Conservation (phyloP, 2,113 vertebrate genomes). For the Lutjanus erythropterus region DNA sequence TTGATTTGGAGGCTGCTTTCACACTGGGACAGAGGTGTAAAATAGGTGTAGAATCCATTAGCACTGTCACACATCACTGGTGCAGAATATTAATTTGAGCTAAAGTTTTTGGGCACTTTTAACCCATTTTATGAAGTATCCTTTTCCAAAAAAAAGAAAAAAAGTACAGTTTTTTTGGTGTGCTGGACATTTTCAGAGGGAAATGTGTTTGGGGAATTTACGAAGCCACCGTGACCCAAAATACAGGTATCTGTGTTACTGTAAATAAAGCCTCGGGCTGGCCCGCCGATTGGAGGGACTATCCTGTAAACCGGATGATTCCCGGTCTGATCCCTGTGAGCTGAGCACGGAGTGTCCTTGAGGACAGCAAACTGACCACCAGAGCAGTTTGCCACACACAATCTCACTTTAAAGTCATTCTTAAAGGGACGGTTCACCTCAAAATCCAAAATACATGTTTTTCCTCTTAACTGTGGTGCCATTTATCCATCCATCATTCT, state of each 20-base stretch:
- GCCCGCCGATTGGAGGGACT: constrained; percentile 1
- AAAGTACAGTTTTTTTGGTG: not conserved
- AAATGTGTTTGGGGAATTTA: constrained; percentile 5
- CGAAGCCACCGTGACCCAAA: not conserved
- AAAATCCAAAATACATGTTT: too few relatives aligned
- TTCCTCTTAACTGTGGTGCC: too few relatives aligned
- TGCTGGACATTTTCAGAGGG: not conserved
- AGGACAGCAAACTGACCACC: constrained; percentile 13
- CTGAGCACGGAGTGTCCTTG: constrained; percentile 35
- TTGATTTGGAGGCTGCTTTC: constrained; percentile 56
- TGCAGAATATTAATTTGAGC: constrained; percentile 27
- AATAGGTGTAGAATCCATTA: constrained; percentile 31
- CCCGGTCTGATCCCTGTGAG: constrained; percentile 25
- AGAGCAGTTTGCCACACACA: not conserved
- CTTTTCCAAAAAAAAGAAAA: not conserved
- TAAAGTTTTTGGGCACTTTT: not conserved
- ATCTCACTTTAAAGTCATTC: not conserved
- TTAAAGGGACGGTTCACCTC: too few relatives aligned
- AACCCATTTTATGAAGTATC: too few relatives aligned
- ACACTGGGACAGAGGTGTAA: constrained; percentile 38
- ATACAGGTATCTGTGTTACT: constrained; percentile 36
- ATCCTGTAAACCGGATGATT: constrained; percentile 34
- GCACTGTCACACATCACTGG: not conserved
- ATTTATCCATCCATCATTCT: too few relatives aligned
- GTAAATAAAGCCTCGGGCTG: constrained; percentile 37